phyloP scores from a whole-genome alignment of 2,888 invertebrate species.

The Ornithoptera priamus region DNA sequence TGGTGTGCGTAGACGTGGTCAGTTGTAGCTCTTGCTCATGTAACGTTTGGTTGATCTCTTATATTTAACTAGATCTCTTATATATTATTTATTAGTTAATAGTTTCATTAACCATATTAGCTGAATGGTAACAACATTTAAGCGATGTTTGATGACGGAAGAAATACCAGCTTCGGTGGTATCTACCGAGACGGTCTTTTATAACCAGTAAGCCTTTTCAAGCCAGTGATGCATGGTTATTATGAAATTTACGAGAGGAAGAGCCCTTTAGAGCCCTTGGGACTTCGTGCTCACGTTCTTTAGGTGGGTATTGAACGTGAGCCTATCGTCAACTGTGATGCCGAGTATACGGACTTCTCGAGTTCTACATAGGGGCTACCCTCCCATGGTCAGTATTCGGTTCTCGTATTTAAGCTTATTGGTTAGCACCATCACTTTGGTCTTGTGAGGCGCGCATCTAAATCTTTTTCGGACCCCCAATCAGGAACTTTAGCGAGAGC shows the following conservation, averaged over 20 bases:
- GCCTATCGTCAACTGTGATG: background rate
- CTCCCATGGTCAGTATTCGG: background rate
- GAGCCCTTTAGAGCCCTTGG: background rate
- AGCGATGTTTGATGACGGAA: too few relatives aligned
- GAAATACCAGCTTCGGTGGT: too few relatives aligned
- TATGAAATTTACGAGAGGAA: too few relatives aligned
- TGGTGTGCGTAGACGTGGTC: constrained; percentile 54
- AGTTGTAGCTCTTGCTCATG: background rate
- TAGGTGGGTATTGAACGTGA: background rate
- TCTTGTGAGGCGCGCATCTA: background rate
- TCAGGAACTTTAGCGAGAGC: background rate
- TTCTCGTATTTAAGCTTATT: background rate
- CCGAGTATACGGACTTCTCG: background rate
- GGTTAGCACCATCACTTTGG: background rate
- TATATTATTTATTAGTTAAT: background rate
- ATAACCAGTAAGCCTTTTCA: too few relatives aligned
- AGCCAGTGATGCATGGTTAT: too few relatives aligned
- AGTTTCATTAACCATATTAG: background rate
- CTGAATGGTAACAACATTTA: background rate
- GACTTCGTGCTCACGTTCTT: background rate
- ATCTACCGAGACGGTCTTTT: too few relatives aligned
- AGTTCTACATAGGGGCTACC: background rate
- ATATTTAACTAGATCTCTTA: background rate
- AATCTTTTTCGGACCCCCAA: background rate
- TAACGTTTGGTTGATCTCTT: background rate